Conservation (phyloP, 2,113 vertebrate species). For the Calyptommatus sinebrachiatus region DNA sequence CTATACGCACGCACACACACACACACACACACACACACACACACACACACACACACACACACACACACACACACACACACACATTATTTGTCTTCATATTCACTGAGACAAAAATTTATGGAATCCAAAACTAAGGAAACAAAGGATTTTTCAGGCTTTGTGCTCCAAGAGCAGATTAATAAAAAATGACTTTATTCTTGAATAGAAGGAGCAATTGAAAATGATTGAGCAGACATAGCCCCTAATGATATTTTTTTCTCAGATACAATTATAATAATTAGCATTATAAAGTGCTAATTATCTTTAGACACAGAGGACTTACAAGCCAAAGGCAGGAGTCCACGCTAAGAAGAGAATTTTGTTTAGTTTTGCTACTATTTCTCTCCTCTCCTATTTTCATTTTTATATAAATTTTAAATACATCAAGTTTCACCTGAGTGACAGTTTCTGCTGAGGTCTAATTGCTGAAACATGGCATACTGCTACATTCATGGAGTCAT, state of each 20-base stretch:
- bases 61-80: not conserved
- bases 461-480: not conserved
- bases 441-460: constrained; percentile 32
- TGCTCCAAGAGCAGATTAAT: constrained; percentile 71
- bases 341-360: constrained; percentile 77
- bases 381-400: constrained; percentile 22
- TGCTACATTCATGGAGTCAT: not conserved
- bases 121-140: constrained; percentile 32
- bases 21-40: too few relatives aligned
- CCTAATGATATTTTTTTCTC: constrained; percentile 83
- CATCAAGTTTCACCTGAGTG: constrained; percentile 42
- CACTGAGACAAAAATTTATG: not conserved
- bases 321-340: constrained; percentile 75
- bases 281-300: constrained; percentile 84
- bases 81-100: constrained; percentile 1
- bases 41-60: too few relatives aligned
- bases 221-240: constrained; percentile 78
- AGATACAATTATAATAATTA: constrained; percentile 85
- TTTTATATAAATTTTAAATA: constrained; percentile 57
- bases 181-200: constrained; percentile 83
- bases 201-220: constrained; percentile 82
- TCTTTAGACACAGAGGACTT: constrained; percentile 79
- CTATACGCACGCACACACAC: too few relatives aligned
- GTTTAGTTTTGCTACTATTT: constrained; percentile 63
- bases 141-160: constrained; percentile 58